phyloP scores from a whole-genome alignment of 2,797 vertebrate genomes.

The Parambassis ranga region DNA sequence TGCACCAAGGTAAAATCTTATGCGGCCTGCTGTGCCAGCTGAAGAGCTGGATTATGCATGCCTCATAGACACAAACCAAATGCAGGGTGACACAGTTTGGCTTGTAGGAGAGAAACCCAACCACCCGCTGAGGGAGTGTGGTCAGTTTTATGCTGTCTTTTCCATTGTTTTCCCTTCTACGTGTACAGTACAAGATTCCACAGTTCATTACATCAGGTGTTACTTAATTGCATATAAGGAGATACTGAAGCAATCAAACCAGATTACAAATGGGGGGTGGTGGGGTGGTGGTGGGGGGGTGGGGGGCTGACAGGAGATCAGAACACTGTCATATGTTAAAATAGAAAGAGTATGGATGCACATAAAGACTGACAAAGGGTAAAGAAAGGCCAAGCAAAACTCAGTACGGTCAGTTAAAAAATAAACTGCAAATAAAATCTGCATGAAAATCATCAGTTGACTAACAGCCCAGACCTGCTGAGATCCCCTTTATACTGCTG shows the following conservation, averaged over 20 bases:
- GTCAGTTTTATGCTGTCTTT: neutral
- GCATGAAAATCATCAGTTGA: neutral
- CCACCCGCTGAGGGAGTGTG: neutral
- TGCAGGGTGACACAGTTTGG: neutral
- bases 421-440: too few relatives aligned
- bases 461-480: neutral
- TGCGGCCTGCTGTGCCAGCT: neutral
- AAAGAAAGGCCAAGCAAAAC: too few relatives aligned
- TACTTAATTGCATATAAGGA: too few relatives aligned
- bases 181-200: too few relatives aligned
- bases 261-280: too few relatives aligned
- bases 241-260: neutral
- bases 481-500: neutral
- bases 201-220: too few relatives aligned
- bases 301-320: too few relatives aligned
- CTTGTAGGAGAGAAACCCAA: constrained; percentile 3
- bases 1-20: constrained; percentile 2
- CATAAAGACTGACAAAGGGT: too few relatives aligned
- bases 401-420: too few relatives aligned
- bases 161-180: neutral
- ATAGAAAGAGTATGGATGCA: too few relatives aligned
- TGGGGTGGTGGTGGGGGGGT: too few relatives aligned
- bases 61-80: constrained; percentile 41
- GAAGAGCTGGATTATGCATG: constrained; percentile 24
- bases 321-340: too few relatives aligned